Conservation (phyloP, 2,113 vertebrate species). For the Cephalopholis sonnerati region DNA sequence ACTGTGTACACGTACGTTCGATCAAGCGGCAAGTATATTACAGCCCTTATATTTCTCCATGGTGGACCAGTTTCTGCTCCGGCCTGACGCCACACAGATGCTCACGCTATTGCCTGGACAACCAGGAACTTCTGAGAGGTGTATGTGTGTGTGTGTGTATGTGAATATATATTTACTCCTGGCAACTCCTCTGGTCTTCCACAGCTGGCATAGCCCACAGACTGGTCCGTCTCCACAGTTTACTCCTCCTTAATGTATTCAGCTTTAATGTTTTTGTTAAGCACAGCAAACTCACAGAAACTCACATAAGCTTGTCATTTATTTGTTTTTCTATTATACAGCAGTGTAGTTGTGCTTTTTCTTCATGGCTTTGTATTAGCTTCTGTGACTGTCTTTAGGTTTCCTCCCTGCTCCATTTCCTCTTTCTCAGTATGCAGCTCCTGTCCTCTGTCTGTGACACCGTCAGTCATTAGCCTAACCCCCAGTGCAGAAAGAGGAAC, state of each 20-base stretch:
- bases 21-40: too few relatives aligned
- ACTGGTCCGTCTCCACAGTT: slow-evolving; percentile 1
- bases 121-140: slow-evolving; percentile 15
- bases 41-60: neutral
- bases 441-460: slow-evolving; percentile 40
- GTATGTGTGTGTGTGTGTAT: slow-evolving; percentile 10
- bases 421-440: slow-evolving; percentile 47
- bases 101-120: slow-evolving; percentile 40
- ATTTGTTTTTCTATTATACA: neutral
- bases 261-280: neutral
- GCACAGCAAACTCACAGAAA: neutral
- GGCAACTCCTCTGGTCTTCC: neutral
- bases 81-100: slow-evolving; percentile 44
- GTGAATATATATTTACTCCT: neutral
- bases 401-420: slow-evolving; percentile 58
- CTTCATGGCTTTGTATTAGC: neutral
- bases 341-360: slow-evolving; percentile 17
- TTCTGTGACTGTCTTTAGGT: slow-evolving; percentile 34
- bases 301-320: slow-evolving; percentile 12
- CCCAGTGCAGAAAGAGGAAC: slow-evolving; percentile 41
- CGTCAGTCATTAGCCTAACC: slow-evolving; percentile 67
- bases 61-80: slow-evolving; percentile 17
- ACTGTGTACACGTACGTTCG: too few relatives aligned
- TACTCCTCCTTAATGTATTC: neutral
- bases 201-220: slow-evolving; percentile 1